Base-by-base conservation (phyloP, 2,113 vertebrate genomes). In the Cygnus buccinator region DNA sequence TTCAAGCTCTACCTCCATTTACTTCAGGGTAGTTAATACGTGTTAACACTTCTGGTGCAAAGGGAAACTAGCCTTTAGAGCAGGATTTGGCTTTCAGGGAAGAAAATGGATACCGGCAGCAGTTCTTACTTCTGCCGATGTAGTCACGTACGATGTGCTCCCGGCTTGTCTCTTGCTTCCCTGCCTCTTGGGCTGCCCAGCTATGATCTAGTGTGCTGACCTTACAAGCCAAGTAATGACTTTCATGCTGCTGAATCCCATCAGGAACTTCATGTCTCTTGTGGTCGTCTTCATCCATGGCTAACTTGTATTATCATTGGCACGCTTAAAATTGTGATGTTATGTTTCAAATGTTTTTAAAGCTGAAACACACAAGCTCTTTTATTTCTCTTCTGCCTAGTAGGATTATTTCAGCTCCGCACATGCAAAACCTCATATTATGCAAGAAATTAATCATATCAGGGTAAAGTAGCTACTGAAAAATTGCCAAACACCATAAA, bases 401-500 rank as follows among this genome's bases (percentile, higher is more conserved):
- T 50, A 94, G 97, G 96, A 96, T 97, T 97, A 97, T 98, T 98
- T 98, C 89, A 98, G 93, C 95, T 97, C 97, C 86, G 95, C 70
- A 90, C 95, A 97, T 84, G 94, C 97, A 97, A 97, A 97, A 92
- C 94, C 95, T 97, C 94, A 95, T 94, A 94, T 98, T 96, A 98
- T 97, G 97, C 94, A 97, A 98, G 95, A 97, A 98, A 98, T 98
- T 98, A 98, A 98, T 98, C 97, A 98, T 94, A 98, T 95, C 93
- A 95, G 96, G 93, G 96, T 97, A 98, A 98, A 98, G 97, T 97
- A 98, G 98, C 97, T 97, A 98, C 97, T 98, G 98, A 98, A 97
- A 97, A 97, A 97, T 97, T 98, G 97, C 97, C 98, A 98, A 98
- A 95, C 94, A 95, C 96, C 97, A 98, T 98, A 98, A 98, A 97